A percentile compares a stretch with the other conserved stretches of the same genome.
Evolutionary conservation across 1,140 invertebrate genomes (phyloP).

Genomic region (Drosophila cardini): DNA sequence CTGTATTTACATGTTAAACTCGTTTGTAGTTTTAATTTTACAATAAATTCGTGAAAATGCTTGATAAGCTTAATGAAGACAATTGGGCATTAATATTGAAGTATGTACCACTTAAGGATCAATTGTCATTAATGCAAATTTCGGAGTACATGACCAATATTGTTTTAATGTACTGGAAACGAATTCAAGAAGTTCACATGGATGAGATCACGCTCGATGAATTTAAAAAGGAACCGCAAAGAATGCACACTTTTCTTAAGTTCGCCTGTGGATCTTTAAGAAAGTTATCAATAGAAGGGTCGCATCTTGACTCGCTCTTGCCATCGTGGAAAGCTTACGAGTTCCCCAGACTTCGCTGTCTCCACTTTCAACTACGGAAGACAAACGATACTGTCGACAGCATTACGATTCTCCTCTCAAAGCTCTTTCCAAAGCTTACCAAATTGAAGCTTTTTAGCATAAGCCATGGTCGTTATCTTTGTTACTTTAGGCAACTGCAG

Average conservation of each 20-base stretch:
- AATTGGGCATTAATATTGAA: background rate
- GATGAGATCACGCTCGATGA: background rate
- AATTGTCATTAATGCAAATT: background rate
- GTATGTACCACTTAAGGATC: background rate
- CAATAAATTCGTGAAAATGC: background rate
- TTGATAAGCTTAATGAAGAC: background rate
- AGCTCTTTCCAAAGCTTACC: background rate
- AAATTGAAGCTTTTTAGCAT: background rate
- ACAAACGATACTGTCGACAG: background rate
- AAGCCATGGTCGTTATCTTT: background rate
- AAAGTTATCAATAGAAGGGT: background rate
- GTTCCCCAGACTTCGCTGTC: background rate
- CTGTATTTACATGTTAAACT: background rate
- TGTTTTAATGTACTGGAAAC: background rate
- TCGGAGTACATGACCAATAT: background rate
- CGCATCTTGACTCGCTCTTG: background rate
- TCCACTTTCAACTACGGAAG: background rate
- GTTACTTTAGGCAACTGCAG: background rate
- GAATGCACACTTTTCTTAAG: background rate
- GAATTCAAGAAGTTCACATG: background rate
- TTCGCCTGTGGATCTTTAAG: background rate
- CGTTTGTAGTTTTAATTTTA: background rate
- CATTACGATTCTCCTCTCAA: background rate
- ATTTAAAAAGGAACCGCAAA: background rate
- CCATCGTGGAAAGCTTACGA: slow-evolving; percentile 5